These are phyloP conservation scores for Aradophagus sp. DNA, from an alignment of 1,140 invertebrate species.

Conservation along the genomic window DNA sequence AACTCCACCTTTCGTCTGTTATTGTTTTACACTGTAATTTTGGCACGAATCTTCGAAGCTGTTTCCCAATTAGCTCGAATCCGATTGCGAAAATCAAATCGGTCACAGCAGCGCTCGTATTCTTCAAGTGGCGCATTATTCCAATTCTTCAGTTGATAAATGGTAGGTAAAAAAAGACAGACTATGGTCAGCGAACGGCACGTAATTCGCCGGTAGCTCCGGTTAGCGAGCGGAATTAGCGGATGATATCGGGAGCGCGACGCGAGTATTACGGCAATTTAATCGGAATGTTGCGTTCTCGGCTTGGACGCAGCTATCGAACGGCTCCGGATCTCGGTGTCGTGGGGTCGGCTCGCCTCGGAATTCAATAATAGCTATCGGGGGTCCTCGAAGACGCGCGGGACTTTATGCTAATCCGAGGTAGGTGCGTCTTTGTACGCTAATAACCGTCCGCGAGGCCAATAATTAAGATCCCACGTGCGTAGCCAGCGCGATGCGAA, in stretches of 20 bases:
- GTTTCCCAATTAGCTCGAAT: too few species aligned
- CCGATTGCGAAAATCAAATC: too few species aligned
- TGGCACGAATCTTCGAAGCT: too few species aligned
- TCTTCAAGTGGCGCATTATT: conserved; percentile 40
- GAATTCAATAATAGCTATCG: too few species aligned
- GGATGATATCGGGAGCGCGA: conserved; percentile 40
- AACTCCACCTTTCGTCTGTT: too few species aligned
- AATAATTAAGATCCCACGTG: conserved; percentile 40
- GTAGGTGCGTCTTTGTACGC: conserved; percentile 64
- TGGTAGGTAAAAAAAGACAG: conserved; percentile 23
- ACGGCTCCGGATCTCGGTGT: conserved; percentile 37
- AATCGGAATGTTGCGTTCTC: conserved; percentile 54
- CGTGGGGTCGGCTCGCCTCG: conserved; percentile 31
- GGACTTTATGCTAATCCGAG: conserved; percentile 66
- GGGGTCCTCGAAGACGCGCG: conserved; percentile 57
- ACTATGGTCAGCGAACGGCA: conserved; percentile 49
- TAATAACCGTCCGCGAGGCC: conserved; percentile 60
- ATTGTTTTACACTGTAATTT: too few species aligned
- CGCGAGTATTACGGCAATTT: conserved; percentile 54
- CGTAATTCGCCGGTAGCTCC: conserved; percentile 53
- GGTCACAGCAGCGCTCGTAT: too few species aligned
- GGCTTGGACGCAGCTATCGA: conserved; percentile 40
- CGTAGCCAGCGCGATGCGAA: conserved; percentile 12
- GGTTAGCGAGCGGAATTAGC: conserved; percentile 41
- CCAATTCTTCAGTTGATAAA: conserved; percentile 39